Evolutionary conservation across 2,888 invertebrate species (phyloP).

Genomic region (Drosophila phalerata): DNA sequence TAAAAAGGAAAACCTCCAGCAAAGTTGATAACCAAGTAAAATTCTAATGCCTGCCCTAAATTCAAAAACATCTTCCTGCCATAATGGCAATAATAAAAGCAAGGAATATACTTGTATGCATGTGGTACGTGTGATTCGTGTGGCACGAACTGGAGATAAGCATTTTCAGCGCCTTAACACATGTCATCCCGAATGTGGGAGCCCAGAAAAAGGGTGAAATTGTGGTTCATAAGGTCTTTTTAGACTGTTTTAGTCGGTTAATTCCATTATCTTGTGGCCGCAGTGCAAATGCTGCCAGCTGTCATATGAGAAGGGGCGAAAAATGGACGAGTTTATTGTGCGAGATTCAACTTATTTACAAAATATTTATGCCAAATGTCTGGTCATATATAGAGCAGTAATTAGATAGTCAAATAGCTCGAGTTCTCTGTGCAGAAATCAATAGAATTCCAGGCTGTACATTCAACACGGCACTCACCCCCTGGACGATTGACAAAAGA

Average conservation of each 20-base stretch:
- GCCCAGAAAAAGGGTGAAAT: conserved; percentile 49
- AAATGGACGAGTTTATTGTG: conserved; percentile 26
- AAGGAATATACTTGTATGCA: conserved; percentile 12
- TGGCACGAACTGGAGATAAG: conserved; percentile 62
- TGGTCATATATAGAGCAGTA: conserved; percentile 54
- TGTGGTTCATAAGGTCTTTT: conserved; percentile 21
- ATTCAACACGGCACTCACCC: not conserved
- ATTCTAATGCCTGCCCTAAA: not conserved
- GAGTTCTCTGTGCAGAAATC: conserved; percentile 35
- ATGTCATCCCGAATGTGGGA: conserved; percentile 35
- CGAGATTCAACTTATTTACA: conserved; percentile 62
- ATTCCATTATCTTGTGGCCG: conserved; percentile 52
- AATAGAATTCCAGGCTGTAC: conserved; percentile 27
- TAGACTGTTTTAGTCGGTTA: conserved; percentile 39
- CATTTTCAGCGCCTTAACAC: conserved; percentile 54
- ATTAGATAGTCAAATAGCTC: conserved; percentile 77
- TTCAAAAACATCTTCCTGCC: conserved; percentile 11
- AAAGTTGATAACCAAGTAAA: not conserved
- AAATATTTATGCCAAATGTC: conserved; percentile 81
- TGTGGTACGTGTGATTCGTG: conserved; percentile 47
- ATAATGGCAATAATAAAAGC: conserved; percentile 22
- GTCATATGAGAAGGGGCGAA: conserved; percentile 22
- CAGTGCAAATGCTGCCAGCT: conserved; percentile 58
- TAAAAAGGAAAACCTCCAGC: not conserved
- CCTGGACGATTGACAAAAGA: conserved; percentile 58